Percentiles rank a stretch among this genome's conserved stretches.
Evolutionary conservation across 2,113 vertebrate species (phyloP).

Genomic region (Microcebus ravelobensis): DNA sequence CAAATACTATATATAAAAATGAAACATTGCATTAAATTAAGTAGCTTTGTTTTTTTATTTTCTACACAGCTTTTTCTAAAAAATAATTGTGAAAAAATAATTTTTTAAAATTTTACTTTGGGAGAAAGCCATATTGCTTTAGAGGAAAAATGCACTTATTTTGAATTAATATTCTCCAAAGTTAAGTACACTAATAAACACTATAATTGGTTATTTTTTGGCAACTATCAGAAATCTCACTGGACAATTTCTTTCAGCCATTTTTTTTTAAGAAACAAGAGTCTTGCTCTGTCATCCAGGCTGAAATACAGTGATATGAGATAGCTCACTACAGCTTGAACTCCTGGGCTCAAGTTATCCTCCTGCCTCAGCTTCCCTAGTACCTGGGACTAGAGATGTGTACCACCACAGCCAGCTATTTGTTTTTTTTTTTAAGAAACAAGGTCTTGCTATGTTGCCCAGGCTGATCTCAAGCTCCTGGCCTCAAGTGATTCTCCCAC

Average conservation of each 20-base stretch:
- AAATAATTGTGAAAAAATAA: conserved; percentile 1
- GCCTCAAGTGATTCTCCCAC: no score
- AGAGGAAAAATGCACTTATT: background rate
- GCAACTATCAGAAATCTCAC: background rate
- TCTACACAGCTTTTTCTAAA: conserved; percentile 23
- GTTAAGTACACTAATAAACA: conserved; percentile 27
- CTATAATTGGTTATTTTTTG: background rate
- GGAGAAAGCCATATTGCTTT: background rate
- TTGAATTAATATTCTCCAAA: conserved; percentile 50
- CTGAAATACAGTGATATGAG: no score
- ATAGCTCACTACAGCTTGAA: no score
- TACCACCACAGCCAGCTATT: no score
- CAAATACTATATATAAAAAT: conserved; percentile 49
- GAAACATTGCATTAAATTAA: background rate
- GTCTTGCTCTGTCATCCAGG: no score
- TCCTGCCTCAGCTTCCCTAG: no score
- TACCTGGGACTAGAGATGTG: no score
- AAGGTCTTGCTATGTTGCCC: no score
- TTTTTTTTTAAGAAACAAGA: no score
- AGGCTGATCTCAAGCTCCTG: no score
- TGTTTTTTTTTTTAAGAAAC: no score
- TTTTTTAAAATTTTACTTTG: conserved; percentile 46
- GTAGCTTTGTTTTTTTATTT: conserved; percentile 54
- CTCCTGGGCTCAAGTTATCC: no score
- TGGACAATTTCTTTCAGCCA: background rate